Evolutionary conservation across 1,140 invertebrate species (phyloP).

Genomic region (Drosophila bocqueti): DNA sequence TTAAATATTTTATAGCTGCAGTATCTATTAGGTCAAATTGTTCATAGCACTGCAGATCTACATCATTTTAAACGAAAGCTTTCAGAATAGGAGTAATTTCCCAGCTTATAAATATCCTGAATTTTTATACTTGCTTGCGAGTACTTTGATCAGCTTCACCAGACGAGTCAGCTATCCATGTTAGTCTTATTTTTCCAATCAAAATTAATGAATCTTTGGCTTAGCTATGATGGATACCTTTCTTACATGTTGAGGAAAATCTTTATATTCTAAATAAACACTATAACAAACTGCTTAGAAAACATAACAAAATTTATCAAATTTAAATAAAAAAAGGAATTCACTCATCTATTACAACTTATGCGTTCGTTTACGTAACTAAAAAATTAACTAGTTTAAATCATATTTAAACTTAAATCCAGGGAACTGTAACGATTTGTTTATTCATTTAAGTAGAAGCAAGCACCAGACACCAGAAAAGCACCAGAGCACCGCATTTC

Average conservation of each 20-base stretch:
- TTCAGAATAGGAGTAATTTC: not conserved
- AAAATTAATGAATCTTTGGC: not conserved
- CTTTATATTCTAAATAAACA: not conserved
- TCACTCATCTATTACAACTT: not conserved
- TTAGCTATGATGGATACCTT: not conserved
- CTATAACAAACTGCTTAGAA: not conserved
- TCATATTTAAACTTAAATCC: not conserved
- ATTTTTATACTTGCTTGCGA: too few relatives aligned
- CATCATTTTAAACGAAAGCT: not conserved
- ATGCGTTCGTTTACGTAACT: not conserved
- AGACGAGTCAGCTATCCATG: not conserved
- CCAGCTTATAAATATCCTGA: too few relatives aligned
- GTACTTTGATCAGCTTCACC: not conserved
- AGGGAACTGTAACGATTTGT: not conserved
- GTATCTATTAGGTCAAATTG: not conserved
- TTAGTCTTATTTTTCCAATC: not conserved
- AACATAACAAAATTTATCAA: not conserved
- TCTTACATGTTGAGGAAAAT: not conserved
- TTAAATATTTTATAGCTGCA: not conserved
- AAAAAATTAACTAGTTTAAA: not conserved
- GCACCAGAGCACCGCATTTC: slow-evolving; percentile 48
- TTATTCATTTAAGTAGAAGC: not conserved
- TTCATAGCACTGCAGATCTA: not conserved
- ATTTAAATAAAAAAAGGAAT: not conserved
- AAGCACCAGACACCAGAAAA: slow-evolving; percentile 19